Evolutionary conservation across 2,888 invertebrate species (phyloP).

Genomic region (Cetonia aurata): DNA sequence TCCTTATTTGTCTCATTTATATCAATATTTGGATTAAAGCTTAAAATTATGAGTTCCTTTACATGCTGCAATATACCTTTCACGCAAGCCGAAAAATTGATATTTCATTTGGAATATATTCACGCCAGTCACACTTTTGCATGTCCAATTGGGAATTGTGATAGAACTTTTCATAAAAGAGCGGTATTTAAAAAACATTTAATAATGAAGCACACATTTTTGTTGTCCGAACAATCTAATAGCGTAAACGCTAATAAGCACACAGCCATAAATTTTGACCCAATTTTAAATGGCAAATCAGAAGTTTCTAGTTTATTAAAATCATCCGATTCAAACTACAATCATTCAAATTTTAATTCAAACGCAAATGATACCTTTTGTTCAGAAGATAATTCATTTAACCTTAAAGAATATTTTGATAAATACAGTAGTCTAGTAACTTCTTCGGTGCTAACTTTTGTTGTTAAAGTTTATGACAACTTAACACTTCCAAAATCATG

Average conservation of each 20-base stretch:
- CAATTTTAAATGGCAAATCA: too few species aligned
- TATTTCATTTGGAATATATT: conserved; percentile 9
- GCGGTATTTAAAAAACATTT: conserved; percentile 16
- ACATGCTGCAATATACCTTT: background rate
- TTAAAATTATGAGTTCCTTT: background rate
- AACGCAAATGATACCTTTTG: background rate
- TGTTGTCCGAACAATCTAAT: too few species aligned
- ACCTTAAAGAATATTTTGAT: too few species aligned
- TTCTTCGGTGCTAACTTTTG: background rate
- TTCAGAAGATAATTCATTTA: background rate
- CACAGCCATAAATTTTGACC: too few species aligned
- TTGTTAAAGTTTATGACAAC: background rate
- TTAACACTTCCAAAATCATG: conserved; percentile 10
- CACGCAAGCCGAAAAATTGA: background rate
- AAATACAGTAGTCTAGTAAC: background rate
- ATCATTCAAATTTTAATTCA: too few species aligned
- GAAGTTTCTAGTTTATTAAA: too few species aligned
- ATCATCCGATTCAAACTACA: too few species aligned
- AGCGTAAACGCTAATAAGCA: too few species aligned
- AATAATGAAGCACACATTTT: background rate
- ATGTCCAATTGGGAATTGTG: conserved; percentile 2
- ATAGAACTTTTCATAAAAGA: conserved; percentile 5
- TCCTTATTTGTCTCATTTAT: conserved; percentile 7
- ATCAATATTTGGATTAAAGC: background rate
- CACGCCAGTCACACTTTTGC: background rate